These are phyloP conservation scores for Flexamia atlantica DNA, from an alignment of 2,888 invertebrate genomes.

Conservation along the genomic window DNA sequence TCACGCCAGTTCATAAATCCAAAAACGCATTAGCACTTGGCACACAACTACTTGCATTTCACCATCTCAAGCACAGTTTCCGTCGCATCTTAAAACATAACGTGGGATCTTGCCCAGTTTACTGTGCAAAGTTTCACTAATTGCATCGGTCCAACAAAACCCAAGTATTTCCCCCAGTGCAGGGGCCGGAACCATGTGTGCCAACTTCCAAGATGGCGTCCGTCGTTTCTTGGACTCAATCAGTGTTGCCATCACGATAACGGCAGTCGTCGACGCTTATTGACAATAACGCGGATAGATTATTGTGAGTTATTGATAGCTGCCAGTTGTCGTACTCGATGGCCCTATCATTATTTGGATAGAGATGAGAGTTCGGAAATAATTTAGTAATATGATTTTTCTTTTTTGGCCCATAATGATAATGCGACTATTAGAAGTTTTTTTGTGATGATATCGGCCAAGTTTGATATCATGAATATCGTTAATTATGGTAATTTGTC, in stretches of 20 bases:
- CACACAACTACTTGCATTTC: too few species aligned
- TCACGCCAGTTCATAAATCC: too few species aligned
- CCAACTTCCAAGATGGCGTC: constrained; percentile 43
- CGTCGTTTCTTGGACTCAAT: constrained; percentile 17
- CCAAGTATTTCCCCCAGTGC: too few species aligned
- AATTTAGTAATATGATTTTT: background rate
- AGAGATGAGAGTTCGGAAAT: background rate
- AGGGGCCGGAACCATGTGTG: constrained; percentile 12
- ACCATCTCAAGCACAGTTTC: background rate
- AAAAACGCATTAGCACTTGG: too few species aligned
- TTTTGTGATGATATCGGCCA: too few species aligned
- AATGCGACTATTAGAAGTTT: too few species aligned
- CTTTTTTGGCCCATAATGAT: too few species aligned
- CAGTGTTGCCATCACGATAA: constrained; percentile 42
- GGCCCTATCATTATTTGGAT: background rate
- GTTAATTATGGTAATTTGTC: too few species aligned
- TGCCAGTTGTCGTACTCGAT: constrained; percentile 39
- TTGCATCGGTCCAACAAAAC: background rate
- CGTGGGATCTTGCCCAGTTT: background rate
- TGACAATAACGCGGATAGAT: constrained; percentile 39
- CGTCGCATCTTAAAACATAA: background rate
- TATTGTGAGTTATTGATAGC: background rate
- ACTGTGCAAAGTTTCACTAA: background rate
- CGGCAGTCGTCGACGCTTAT: constrained; percentile 6
- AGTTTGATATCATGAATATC: too few species aligned